Base-by-base conservation (phyloP, 2,888 invertebrate genomes). In the Thecocarcelia acutangulata region DNA sequence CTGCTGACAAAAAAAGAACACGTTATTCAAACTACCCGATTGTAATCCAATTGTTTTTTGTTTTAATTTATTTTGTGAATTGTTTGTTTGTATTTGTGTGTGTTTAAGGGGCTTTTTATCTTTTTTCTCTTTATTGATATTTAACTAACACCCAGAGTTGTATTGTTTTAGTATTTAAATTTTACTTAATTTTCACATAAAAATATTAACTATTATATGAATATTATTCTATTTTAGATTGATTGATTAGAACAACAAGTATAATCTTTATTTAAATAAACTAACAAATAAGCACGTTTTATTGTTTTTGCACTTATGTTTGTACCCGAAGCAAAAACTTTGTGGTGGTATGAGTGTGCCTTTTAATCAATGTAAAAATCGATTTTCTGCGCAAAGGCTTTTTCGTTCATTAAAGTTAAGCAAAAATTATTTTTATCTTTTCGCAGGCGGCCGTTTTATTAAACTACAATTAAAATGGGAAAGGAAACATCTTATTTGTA, bases 381-480 rank as follows among this genome's bases (percentile, higher is more conserved):
- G 89, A 89, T 89, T 89, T 85, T 87, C 88, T 88, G 88, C 87
- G 88, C 88, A 89, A 86, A 87, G 88, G 85, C 64, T 83, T n/a
- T n/a, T n/a, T 64, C 70, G 63, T 75, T 64, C 50, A 28, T 42
- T 48, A 12, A 46, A 54, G 37, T 74, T 77, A 75, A 68, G 70
- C 72, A 69, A 68, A 68, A 64, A 76, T 17, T 66, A 54, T 21
- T 6, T 56, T 69, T 56, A 33, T 13, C 5, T 33, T 61, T 70
- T 68, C 50, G 87, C 84, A 85, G 84, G 70, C 79, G 80, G 75
- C 82, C 83, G 79, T 79, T 82, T 80, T 83, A 77, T 81, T 56
- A 44, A 68, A 48, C 28, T 40, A 64, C 37, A 37, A 59, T 42
- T 42, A 3, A 56, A 40, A 37, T 19, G 58, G 80, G 44, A 33